phyloP scores from a whole-genome alignment of 2,113 vertebrate species.

The Gambusia holbrooki region DNA sequence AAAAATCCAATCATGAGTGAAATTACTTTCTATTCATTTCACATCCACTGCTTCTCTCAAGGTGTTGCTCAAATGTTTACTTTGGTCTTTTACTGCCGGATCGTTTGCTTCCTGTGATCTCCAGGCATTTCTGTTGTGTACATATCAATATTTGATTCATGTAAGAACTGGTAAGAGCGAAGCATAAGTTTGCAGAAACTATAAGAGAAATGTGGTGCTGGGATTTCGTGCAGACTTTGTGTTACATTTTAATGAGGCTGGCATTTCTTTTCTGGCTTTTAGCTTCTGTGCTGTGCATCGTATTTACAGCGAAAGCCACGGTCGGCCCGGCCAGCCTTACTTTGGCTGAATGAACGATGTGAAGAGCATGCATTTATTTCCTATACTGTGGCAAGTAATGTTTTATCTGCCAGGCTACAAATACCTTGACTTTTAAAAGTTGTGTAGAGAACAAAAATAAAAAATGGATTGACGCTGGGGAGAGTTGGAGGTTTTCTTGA shows the following conservation, averaged over 20 bases:
- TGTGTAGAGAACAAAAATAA: no score
- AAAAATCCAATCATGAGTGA: conserved; percentile 54
- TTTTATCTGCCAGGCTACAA: not conserved
- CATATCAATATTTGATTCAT: conserved; percentile 54
- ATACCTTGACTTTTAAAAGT: not conserved
- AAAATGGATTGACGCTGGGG: not conserved
- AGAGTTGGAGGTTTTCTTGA: not conserved
- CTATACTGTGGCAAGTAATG: not conserved
- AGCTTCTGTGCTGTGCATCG: conserved; percentile 6
- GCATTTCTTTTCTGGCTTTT: not conserved
- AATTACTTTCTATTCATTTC: conserved; percentile 68
- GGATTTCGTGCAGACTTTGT: not conserved
- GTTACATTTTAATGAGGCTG: conserved; percentile 22
- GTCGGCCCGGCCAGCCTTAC: not conserved
- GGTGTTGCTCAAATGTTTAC: conserved; percentile 45
- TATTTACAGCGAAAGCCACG: conserved; percentile 28
- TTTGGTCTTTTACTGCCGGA: conserved; percentile 41
- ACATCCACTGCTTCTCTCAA: conserved; percentile 40
- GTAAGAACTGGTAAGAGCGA: conserved; percentile 35
- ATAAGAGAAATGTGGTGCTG: conserved; percentile 4
- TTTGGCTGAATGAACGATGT: not conserved
- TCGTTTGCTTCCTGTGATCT: conserved; percentile 45
- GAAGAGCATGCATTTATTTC: not conserved
- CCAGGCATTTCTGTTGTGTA: conserved; percentile 23
- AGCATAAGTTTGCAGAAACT: conserved; percentile 24